Base-by-base conservation (phyloP, 2,113 vertebrate genomes). In the Hippocampus guttulatus region DNA sequence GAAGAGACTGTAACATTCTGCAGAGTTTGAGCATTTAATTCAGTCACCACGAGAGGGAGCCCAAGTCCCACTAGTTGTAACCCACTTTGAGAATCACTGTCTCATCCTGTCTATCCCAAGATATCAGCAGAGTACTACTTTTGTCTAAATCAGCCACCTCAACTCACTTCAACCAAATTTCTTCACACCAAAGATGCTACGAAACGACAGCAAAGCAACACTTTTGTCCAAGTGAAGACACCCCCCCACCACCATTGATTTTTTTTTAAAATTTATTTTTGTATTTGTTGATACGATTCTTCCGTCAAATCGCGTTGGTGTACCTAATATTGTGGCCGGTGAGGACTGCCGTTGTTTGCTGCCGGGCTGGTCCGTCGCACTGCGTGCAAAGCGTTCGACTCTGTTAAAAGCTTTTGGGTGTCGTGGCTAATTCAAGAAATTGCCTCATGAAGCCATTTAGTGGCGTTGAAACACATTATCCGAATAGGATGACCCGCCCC, bases 371-470 rank as follows among this genome's bases (percentile, higher is more conserved):
- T 11, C n/a, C 8, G 20, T 23, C 52, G 20, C 52, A 61, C 41
- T 60, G 68, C 25, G 52, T 14, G 62, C n/a, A 74, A 69, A 88
- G 64, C 4, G 30, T 3, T 33, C 3, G 74, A 70, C 80, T 78
- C 43, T 15, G 43, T 70, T 69, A 78, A 75, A 77, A 68, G 64
- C 51, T 78, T 84, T 76, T 82, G 83, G 68, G 69, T 69, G 84
- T 69, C 69, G 25, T 25, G 79, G 72, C 78, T 87, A 85, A 91
- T 91, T 88, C 87, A 86, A 75, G 73, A 80, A 81, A 89, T 86
- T 89, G 88, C 77, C 79, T 64, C 76, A 47, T 9, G 16, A 61
- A 2, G 15, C 75, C 33, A 38, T 75, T 52, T 81, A 54, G 58
- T 85, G 75, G 64, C 25, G 8, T 15, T 61, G 58, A 61, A 33